Conservation (phyloP, 2,888 invertebrate genomes). For the Dicyrtomina minuta region DNA sequence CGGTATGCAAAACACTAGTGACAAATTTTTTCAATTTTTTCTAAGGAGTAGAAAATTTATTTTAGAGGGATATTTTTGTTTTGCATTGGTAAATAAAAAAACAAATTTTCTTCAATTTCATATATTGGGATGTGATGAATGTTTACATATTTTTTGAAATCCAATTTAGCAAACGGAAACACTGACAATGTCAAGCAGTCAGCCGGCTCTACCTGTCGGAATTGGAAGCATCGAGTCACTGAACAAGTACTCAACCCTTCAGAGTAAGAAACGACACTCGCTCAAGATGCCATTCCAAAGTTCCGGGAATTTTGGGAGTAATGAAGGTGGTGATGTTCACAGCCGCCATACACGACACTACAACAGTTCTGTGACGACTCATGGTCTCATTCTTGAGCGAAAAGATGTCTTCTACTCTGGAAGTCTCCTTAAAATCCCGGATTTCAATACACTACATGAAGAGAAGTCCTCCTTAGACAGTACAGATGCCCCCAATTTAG, state of each 20-base stretch:
- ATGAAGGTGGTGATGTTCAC: conserved; percentile 12
- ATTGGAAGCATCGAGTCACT: conserved; percentile 48
- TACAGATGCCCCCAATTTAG: conserved; percentile 44
- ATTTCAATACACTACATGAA: conserved; percentile 54
- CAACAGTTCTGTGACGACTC: conserved; percentile 23
- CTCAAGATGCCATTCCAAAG: conserved; percentile 37
- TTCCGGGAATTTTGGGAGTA: conserved; percentile 3
- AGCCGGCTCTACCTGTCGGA: conserved; percentile 50
- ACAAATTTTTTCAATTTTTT: too few species aligned
- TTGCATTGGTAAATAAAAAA: too few species aligned
- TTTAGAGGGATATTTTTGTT: too few species aligned
- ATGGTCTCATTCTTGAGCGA: conserved; percentile 74
- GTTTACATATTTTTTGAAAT: too few species aligned
- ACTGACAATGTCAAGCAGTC: conserved; percentile 51
- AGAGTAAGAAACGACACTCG: conserved; percentile 46
- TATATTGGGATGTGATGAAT: too few species aligned
- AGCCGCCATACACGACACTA: not conserved
- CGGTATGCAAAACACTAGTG: conserved; percentile 8
- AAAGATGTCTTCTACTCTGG: conserved; percentile 89
- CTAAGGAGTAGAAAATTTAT: too few species aligned
- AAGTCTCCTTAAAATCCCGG: conserved; percentile 63
- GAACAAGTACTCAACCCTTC: conserved; percentile 29
- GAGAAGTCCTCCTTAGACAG: conserved; percentile 52
- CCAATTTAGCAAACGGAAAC: conserved; percentile 37
- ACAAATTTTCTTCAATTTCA: too few species aligned